These are phyloP conservation scores for Megaceryle alcyon DNA, from an alignment of 2,797 vertebrate genomes.

Conservation along the genomic window DNA sequence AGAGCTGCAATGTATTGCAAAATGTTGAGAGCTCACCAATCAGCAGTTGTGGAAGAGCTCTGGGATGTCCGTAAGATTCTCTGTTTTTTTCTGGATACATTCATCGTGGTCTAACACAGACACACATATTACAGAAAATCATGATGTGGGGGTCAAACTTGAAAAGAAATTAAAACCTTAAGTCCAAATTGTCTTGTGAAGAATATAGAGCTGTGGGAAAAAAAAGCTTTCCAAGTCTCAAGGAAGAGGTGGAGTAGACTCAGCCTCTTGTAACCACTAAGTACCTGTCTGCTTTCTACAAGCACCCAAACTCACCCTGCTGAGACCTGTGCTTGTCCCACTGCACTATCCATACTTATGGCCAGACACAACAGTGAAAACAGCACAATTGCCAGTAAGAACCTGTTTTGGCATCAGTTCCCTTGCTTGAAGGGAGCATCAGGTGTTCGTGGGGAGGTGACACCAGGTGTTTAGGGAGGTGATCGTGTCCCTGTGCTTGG, in stretches of 20 bases:
- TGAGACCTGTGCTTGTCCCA: too few relatives aligned
- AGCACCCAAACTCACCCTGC: too few relatives aligned
- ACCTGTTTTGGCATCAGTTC: background rate
- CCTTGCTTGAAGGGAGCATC: background rate
- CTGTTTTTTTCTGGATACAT: background rate
- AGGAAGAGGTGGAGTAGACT: too few relatives aligned
- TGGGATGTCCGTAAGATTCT: background rate
- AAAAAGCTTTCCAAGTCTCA: too few relatives aligned
- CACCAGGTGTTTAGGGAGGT: too few relatives aligned
- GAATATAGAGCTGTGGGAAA: background rate
- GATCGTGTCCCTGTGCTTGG: too few relatives aligned
- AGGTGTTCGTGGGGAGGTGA: background rate
- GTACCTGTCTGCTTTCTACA: too few relatives aligned
- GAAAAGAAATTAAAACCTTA: background rate
- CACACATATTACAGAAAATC: background rate
- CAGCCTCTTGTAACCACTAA: too few relatives aligned
- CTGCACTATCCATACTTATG: too few relatives aligned
- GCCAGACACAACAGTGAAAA: too few relatives aligned
- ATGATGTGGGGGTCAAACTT: background rate
- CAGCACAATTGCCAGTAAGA: too few relatives aligned
- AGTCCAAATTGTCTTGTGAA: background rate
- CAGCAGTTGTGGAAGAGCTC: background rate
- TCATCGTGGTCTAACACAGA: background rate
- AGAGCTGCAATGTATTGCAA: background rate
- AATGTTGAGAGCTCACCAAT: background rate